Evolutionary conservation across 92 coral and sea anemone species (phyloP), one percentile per base, ranked within the genome.

Genomic region (Meandrina meandrites): DNA sequence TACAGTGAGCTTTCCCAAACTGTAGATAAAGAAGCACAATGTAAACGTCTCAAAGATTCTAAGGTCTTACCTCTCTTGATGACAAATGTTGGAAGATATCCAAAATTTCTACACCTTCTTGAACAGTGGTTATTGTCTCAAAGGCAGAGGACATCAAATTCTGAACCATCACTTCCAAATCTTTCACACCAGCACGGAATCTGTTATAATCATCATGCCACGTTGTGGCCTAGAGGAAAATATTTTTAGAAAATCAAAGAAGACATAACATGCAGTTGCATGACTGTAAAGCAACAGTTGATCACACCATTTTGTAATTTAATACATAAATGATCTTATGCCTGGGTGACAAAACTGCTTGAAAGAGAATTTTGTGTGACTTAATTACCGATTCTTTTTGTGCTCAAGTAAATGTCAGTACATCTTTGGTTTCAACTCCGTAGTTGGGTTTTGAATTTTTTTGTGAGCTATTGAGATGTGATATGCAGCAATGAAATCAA

Each of bases 181-280:
- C 99, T 80, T 97, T 97, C 24, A 97, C 98, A 60, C 99, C 99
- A 53, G 99, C 96, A 88, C 99, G 99, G 94, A 97, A 97, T 86
- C 99, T 97, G 95, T 97, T 97, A 56, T 96, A 97, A 81, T 97
- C 99, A 91, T 97, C 99, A 81, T 97, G 99, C 99, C 99, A 97
- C 13, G 99, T 97, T 75, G 99, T 97, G 73, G 99, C 99, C 98
- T 96, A 40, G 16, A 54, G 53, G 71, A 60, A 83, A 36, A 56
- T 10, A 71, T 42, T 24, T 0, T 21, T 35, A n/a, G 21, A 2
- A 11, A 24, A 28, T 36, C 22, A 51, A 48, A 5, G 0, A 6
- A 47, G 36, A 27, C 9, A 19, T 27, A 19, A 19, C n/a, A 2
- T 19, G 27, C 22, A 62, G 22, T 19, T n/a, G n/a, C n/a, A n/a